Conservation (phyloP, 64 coral and sea anemone species). For the Porites lutea region DNA sequence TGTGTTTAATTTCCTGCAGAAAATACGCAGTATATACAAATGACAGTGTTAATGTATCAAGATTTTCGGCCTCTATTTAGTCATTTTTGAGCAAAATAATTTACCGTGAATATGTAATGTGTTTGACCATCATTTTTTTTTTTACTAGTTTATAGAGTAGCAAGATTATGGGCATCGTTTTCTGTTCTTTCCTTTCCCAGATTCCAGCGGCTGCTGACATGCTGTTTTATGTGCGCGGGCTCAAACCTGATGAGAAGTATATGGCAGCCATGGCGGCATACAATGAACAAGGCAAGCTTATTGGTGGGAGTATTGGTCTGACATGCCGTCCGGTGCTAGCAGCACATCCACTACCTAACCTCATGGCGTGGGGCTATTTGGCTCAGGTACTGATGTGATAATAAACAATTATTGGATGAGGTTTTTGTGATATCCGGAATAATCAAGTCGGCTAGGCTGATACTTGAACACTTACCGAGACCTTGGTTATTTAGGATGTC, state of each 20-base stretch:
- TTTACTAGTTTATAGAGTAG: too few relatives aligned
- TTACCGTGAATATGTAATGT: neutral
- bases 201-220: constrained; percentile 81
- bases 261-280: constrained; percentile 96
- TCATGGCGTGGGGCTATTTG: constrained; percentile 97
- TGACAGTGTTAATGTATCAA: too few relatives aligned
- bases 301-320: constrained; percentile 88
- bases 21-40: too few relatives aligned
- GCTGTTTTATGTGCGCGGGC: constrained; percentile 74
- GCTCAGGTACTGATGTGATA: constrained; percentile 80
- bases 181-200: constrained; percentile 5
- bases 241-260: constrained; percentile 84
- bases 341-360: constrained; percentile 74
- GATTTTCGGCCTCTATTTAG: too few relatives aligned
- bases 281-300: constrained; percentile 72
- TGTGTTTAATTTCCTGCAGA: too few relatives aligned
- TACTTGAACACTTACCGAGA: too few relatives aligned
- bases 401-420: neutral
- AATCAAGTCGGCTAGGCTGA: too few relatives aligned
- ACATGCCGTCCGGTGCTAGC: constrained; percentile 78
- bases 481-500: too few relatives aligned
- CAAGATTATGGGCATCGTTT: neutral
- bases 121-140: too few relatives aligned
- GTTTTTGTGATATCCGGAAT: too few relatives aligned
- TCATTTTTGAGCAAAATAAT: neutral